Evolutionary conservation across 2,113 vertebrate genomes (phyloP), one percentile per base, ranked within the genome.

Genomic region (Heteronetta atricapilla): DNA sequence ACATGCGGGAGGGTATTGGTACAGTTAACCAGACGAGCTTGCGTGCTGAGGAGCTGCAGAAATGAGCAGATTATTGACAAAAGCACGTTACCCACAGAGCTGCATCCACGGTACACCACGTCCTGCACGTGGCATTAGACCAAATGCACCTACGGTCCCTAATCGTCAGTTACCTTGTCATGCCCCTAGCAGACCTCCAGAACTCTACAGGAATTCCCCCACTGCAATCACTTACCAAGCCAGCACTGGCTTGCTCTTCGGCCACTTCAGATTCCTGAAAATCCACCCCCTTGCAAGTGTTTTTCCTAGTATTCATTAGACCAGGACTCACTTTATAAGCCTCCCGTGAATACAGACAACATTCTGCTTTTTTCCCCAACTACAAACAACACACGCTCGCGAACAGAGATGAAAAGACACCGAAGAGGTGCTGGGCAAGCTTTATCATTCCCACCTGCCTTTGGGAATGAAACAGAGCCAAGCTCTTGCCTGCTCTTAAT

Each of bases 251-350:
- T 21, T 34, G 23, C 88, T 89, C 93, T 83, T 62, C 28, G 64
- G 68, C 86, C 40, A 44, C 73, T 86, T 22, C 21, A n/a, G 64
- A 90, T 77, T 82, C 79, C 58, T 77, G 52, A 82, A 86, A 93
- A 86, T 8, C 50, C 56, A 50, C 19, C 66, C 52, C 23, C 76
- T 76, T 68, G 18, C 8, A 85, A 69, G 74, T 13, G 23, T 16
- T 53, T 31, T 68, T 75, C n/a, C 33, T 44, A 66, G 50, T 28
- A 75, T 46, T 89, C 70, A 86, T 34, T 14, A 85, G 74, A 36
- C 12, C 40, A 72, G 68, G 56, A 59, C 21, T 74, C 38, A 7
- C 63, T 86, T 75, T 15, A 13, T 13, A 87, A 70, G 33, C 59
- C 63, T 8, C 18, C 86, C 44, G 58, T 42, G 69, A 91, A 46